Evolutionary conservation across 2,888 invertebrate species (phyloP), one percentile per base, ranked within the genome.

Genomic region (Malthinus seriepunctatus): DNA sequence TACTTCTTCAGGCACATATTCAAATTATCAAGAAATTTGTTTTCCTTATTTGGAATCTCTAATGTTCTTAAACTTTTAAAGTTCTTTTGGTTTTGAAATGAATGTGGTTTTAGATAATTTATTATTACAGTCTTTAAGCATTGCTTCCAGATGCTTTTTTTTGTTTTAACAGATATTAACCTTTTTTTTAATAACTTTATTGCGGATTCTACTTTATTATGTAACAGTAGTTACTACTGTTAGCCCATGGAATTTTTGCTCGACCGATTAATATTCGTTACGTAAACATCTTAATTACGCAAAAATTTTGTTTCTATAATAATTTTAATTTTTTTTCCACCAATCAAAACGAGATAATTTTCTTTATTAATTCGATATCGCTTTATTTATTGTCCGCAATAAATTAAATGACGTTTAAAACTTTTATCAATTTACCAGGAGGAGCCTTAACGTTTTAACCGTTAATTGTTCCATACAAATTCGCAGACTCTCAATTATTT

Each of bases 11-110:
- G 74, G 76, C 79, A 79, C 79, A 79, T 79, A 79, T 79, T 79
- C 79, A 80, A 80, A 80, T 79, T 79, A 80, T 80, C 79, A 79
- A 76, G 76, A 73, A 79, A 79, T 80, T 79, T 79, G 79, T 79
- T 80, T 79, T 78, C 76, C 78, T 77, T 77, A 75, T 76, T 76
- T 73, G 69, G 69, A 67, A 74, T 73, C 71, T 75, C 74, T 73
- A 74, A 74, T 73, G 73, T 74, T 74, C 68, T 68, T 66, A 67
- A 69, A 69, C 67, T 69, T 68, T 68, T 69, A 66, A 65, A 67
- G 62, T 66, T 65, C 64, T 66, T 60, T 64, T 63, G 64, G 62
- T 59, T 62, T 53, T 60, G 64, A 67, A 68, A 69, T 69, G 69
- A 69, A 70, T 69, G 69, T 66, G 70, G 63, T 68, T 64, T 63